phyloP scores from a whole-genome alignment of 2,797 vertebrate species.

The Spea hammondii region DNA sequence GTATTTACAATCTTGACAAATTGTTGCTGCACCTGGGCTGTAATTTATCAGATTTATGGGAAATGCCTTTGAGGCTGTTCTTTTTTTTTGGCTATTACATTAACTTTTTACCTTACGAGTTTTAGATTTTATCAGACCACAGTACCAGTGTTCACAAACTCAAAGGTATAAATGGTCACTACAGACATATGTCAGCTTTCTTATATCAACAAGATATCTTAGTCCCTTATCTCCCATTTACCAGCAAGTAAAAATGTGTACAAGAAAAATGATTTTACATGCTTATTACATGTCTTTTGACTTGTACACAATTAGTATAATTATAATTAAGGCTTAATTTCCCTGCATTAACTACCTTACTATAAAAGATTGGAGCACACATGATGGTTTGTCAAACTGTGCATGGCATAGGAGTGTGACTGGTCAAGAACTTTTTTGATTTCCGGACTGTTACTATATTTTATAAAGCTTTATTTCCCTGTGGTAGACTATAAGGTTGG shows the following conservation, averaged over 20 bases:
- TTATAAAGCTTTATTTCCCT: no score
- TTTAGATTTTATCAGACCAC: constrained; percentile 63
- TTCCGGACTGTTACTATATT: no score
- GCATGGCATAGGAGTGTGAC: no score
- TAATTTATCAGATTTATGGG: constrained; percentile 80
- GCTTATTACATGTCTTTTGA: no score
- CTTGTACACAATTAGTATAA: no score
- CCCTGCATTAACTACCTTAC: no score
- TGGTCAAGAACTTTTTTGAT: no score
- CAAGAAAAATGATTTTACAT: no score
- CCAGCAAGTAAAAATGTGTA: constrained; percentile 14
- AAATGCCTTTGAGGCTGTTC: constrained; percentile 68
- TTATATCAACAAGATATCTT: constrained; percentile 29
- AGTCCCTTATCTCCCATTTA: constrained; percentile 25
- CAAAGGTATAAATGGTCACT: constrained; percentile 77
- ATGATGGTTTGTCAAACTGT: no score
- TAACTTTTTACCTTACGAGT: constrained; percentile 67
- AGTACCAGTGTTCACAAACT: constrained; percentile 72
- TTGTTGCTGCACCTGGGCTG: constrained; percentile 81
- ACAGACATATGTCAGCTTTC: constrained; percentile 62
- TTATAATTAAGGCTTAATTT: no score
- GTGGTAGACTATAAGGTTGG: no score
- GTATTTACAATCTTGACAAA: constrained; percentile 86
- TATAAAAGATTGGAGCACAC: no score
- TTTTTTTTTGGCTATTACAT: constrained; percentile 57